Base-by-base conservation (phyloP, 1,140 invertebrate species). In the Drosophila takahashii region DNA sequence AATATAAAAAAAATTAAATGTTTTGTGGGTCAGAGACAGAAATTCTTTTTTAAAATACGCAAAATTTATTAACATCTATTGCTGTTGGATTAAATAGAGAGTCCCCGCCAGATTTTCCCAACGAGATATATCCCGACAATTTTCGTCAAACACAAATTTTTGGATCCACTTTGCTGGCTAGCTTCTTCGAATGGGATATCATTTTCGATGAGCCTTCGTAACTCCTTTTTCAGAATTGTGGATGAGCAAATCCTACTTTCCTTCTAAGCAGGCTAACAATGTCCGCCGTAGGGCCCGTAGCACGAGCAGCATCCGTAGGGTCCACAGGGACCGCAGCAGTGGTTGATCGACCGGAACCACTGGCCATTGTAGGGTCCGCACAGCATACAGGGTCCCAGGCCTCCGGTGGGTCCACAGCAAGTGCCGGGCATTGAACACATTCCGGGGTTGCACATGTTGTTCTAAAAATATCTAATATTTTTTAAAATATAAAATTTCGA, bases 351-450 rank as follows among this genome's bases (percentile, higher is more conserved):
- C 13, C 16, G 51, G 39, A 86, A 86, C 83, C 83, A 86, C 34
- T 86, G 83, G 3, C 83, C 83, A 26, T 86, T 86, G 27, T 86
- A 86, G 45, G 83, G 83, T 27, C 83, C 83, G 15, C 83, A 86
- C 2, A 86, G 80, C 3, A 85, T 42, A 8, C 83, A 86, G 10
- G 83, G 83, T 26, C 83, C 83, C 10, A 87, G 32, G 13, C 83
- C 83, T 7, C 83, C 83, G 16, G 83, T 86, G 9, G 83, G 83
- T 39, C 83, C 83, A 53, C 83, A 86, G 52, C 83, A 86, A 9
- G 83, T 87, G 9, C 83, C 83, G 13, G 83, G 79, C 83, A 86
- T 86, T 0, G 83, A 79, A 18, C 79, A 44, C 39, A 86, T 76
- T 50, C 79, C 75, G 7, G 75, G 83, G 47, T 86, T 86, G 65